Conservation (phyloP, 2,888 invertebrate genomes). For the Drosophila gaucha region DNA sequence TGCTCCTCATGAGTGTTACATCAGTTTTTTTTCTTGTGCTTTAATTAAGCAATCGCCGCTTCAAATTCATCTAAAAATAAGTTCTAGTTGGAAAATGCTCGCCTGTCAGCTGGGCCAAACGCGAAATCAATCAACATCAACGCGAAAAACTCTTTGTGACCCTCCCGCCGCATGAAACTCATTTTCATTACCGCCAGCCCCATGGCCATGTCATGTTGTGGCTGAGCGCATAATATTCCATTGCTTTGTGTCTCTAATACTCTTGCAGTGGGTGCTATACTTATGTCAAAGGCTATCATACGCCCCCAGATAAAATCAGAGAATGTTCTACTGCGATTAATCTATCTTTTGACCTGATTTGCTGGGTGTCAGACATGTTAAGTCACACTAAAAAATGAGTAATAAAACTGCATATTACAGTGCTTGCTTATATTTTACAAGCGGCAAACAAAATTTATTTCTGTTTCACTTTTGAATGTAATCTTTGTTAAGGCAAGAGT, state of each 20-base stretch:
- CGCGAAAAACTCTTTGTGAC: conserved; percentile 31
- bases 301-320: not conserved
- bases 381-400: not conserved
- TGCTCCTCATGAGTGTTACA: conserved; percentile 14
- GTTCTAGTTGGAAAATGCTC: conserved; percentile 35
- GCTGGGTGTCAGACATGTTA: not conserved
- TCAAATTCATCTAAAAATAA: conserved; percentile 38
- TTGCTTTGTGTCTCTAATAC: conserved; percentile 22
- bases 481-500: not conserved
- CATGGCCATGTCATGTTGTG: conserved; percentile 32
- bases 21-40: not conserved
- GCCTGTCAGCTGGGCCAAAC: conserved; percentile 59
- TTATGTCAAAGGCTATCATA: not conserved
- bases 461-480: too few species aligned
- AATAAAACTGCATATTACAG: too few species aligned
- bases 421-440: not conserved
- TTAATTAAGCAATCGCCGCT: conserved; percentile 66
- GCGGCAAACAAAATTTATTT: not conserved
- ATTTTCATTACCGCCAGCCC: conserved; percentile 56
- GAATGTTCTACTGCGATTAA: not conserved
- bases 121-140: conserved; percentile 71
- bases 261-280: conserved; percentile 1
- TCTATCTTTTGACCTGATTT: not conserved
- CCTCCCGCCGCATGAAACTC: conserved; percentile 37
- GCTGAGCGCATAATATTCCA: conserved; percentile 18